Evolutionary conservation across 2,113 vertebrate genomes (phyloP).

Genomic region (Pseudopipra pipra): DNA sequence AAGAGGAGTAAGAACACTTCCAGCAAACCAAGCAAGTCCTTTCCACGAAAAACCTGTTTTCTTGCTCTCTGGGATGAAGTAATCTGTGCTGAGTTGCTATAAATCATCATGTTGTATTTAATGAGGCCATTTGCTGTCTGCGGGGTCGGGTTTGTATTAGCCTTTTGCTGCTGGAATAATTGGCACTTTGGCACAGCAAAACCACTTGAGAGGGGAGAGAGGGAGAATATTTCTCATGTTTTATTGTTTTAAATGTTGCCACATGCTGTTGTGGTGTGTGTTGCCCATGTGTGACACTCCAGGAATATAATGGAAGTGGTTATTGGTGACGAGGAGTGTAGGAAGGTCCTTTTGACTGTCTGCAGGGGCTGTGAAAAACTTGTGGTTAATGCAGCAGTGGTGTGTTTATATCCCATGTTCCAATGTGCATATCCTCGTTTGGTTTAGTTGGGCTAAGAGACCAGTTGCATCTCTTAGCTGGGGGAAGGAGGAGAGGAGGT

Average conservation of each 20-base stretch:
- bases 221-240: neutral
- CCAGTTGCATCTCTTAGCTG: neutral
- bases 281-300: rapidly evolving
- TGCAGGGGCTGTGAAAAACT: neutral
- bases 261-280: neutral
- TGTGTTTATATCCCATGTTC: neutral
- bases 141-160: neutral
- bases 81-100: neutral
- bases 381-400: neutral
- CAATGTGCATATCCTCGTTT: rapidly evolving
- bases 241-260: neutral
- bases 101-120: neutral
- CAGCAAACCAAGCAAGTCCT: neutral
- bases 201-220: neutral
- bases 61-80: neutral
- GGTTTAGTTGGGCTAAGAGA: neutral
- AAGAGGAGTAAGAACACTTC: neutral
- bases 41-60: neutral
- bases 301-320: neutral
- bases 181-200: neutral
- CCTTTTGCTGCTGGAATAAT: neutral
- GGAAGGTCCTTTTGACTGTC: neutral
- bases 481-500: neutral
- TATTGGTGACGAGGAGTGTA: neutral
- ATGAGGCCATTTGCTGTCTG: conserved; percentile 1